phyloP scores from a whole-genome alignment of 2,888 invertebrate genomes.

The Meta bourneti region DNA sequence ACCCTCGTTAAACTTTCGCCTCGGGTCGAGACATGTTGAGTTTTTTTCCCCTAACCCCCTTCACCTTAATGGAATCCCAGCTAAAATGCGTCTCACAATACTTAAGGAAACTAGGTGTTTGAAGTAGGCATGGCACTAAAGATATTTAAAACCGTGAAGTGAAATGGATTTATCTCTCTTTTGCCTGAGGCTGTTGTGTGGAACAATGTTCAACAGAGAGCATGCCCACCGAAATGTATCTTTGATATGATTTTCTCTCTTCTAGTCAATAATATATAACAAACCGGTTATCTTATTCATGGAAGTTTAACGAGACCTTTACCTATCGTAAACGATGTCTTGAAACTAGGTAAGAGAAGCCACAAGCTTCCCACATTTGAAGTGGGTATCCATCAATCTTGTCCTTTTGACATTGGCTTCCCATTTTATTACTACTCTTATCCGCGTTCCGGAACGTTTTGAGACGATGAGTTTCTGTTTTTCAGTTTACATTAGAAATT shows the following conservation, averaged over 20 bases:
- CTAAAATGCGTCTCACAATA: constrained; percentile 32
- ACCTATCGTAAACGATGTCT: neutral
- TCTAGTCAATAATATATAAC: constrained; percentile 37
- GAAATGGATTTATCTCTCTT: constrained; percentile 21
- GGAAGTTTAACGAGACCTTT: constrained; percentile 35
- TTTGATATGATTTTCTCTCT: constrained; percentile 36
- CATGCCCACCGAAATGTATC: constrained; percentile 19
- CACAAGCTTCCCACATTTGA: constrained; percentile 35
- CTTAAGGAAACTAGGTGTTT: constrained; percentile 46
- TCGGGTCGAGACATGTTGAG: constrained; percentile 25
- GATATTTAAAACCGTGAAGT: constrained; percentile 25
- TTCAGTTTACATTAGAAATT: no score
- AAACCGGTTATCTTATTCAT: constrained; percentile 38
- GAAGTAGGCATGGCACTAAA: constrained; percentile 21
- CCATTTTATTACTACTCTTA: no score
- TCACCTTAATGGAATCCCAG: constrained; percentile 42
- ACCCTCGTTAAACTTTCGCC: constrained; percentile 60
- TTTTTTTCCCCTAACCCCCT: neutral
- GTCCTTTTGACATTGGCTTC: neutral
- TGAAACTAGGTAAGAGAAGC: neutral
- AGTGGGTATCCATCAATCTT: neutral
- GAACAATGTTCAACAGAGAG: constrained; percentile 22
- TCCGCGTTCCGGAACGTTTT: no score
- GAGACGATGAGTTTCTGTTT: no score
- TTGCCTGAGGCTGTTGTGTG: neutral